A percentile compares a stretch with the other conserved stretches of the same genome.
phyloP scores from a whole-genome alignment of 2,113 vertebrate species.

The Oceanodroma tethys region DNA sequence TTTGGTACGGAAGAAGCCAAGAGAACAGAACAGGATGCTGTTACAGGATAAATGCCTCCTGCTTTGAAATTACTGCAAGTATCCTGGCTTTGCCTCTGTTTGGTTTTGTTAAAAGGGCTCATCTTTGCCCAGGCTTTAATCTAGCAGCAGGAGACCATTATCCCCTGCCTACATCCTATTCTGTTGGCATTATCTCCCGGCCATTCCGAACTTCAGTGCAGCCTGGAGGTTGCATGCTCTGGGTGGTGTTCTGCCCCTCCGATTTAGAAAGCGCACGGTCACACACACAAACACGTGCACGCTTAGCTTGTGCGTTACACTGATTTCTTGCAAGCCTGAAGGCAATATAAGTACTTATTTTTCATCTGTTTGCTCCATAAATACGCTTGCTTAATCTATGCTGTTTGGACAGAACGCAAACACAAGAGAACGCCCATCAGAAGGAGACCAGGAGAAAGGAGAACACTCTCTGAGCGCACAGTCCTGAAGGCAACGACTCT shows the following conservation, averaged over 20 bases:
- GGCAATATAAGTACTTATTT: neutral
- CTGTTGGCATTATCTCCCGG: neutral
- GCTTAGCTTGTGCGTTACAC: neutral
- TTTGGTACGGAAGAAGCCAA: neutral
- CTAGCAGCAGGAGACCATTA: constrained; percentile 51
- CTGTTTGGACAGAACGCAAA: neutral
- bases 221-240: neutral
- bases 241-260: neutral
- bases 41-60: constrained; percentile 32
- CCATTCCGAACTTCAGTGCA: neutral
- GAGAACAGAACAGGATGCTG: neutral
- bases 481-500: neutral
- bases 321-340: neutral
- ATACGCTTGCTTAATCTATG: neutral
- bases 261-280: neutral
- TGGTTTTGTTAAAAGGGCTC: constrained; percentile 33
- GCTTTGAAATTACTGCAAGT: constrained; percentile 35
- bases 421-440: neutral
- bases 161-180: neutral
- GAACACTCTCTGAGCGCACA: neutral
- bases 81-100: neutral
- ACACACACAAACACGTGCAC: neutral
- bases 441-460: neutral
- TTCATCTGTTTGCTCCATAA: neutral
- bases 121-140: constrained; percentile 49